Conservation (phyloP, 2,113 vertebrate genomes). For the Callithrix jacchus region DNA sequence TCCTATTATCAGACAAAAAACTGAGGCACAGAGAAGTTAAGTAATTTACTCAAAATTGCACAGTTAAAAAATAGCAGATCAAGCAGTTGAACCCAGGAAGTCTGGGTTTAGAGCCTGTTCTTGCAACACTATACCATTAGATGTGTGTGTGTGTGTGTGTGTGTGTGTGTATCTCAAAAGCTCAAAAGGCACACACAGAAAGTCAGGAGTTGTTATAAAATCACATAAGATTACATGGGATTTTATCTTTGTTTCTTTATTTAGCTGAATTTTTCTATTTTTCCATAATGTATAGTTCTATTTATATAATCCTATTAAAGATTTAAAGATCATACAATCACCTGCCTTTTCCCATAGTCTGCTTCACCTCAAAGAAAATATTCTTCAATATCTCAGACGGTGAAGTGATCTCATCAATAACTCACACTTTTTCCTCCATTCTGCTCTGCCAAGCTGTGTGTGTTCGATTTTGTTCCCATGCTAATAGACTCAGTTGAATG, state of each 20-base stretch:
- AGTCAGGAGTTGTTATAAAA: background rate
- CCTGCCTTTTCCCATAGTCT: background rate
- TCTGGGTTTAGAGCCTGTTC: background rate
- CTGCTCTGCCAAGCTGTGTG: background rate
- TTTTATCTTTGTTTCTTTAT: background rate
- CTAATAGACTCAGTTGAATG: background rate
- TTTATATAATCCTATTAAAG: background rate
- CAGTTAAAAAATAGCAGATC: background rate
- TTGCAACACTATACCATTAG: background rate
- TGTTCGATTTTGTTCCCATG: background rate
- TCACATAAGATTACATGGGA: background rate
- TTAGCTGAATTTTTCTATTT: background rate
- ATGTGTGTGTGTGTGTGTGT: background rate
- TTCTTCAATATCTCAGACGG: background rate
- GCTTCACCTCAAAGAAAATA: background rate
- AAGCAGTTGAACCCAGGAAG: background rate
- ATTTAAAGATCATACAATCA: background rate
- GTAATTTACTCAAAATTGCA: conserved; percentile 4
- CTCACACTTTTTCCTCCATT: background rate
- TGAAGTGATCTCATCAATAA: background rate
- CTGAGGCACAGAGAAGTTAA: background rate
- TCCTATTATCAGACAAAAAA: conserved; percentile 1
- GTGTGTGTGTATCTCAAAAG: background rate
- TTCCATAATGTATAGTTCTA: background rate
- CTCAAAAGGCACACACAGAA: conserved; percentile 1